A percentile compares a stretch with the other conserved stretches of the same genome.
Conservation (phyloP, 2,888 invertebrate species). For the Syritta pipiens region DNA sequence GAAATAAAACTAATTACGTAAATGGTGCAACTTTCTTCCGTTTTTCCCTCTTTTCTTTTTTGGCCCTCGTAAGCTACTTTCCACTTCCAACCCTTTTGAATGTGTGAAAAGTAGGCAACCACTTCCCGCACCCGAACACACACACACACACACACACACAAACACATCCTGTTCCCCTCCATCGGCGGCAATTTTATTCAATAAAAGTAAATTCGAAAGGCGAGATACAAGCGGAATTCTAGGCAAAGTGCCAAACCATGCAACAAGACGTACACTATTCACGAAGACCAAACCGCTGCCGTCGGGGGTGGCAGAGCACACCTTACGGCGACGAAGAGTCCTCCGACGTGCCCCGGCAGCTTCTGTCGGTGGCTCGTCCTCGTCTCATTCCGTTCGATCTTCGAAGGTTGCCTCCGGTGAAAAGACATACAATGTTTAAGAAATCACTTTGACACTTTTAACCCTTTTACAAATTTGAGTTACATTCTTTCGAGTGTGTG, state of each 20-base stretch:
- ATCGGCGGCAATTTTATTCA: constrained; percentile 46
- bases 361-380: neutral
- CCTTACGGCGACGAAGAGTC: too few relatives aligned
- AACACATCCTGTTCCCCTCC: constrained; percentile 6
- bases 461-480: constrained; percentile 67
- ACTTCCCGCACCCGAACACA: too few relatives aligned
- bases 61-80: neutral
- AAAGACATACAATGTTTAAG: constrained; percentile 65
- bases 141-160: too few relatives aligned
- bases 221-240: constrained; percentile 24
- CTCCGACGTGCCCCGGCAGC: too few relatives aligned
- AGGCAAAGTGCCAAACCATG: constrained; percentile 62
- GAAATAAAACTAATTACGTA: constrained; percentile 64
- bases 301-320: too few relatives aligned
- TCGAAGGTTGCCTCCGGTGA: constrained; percentile 34
- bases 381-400: constrained; percentile 22
- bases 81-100: constrained; percentile 5
- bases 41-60: too few relatives aligned
- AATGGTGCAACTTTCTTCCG: constrained; percentile 55
- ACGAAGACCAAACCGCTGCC: too few relatives aligned
- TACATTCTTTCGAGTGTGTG: constrained; percentile 54
- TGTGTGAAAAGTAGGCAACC: constrained; percentile 47
- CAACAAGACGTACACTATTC: constrained; percentile 33
- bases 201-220: constrained; percentile 44
- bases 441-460: constrained; percentile 68